Percentiles rank a stretch among this genome's conserved stretches.
These are phyloP conservation scores for Ispidina lecontei DNA, from an alignment of 2,797 vertebrate genomes.

Conservation along the genomic window DNA sequence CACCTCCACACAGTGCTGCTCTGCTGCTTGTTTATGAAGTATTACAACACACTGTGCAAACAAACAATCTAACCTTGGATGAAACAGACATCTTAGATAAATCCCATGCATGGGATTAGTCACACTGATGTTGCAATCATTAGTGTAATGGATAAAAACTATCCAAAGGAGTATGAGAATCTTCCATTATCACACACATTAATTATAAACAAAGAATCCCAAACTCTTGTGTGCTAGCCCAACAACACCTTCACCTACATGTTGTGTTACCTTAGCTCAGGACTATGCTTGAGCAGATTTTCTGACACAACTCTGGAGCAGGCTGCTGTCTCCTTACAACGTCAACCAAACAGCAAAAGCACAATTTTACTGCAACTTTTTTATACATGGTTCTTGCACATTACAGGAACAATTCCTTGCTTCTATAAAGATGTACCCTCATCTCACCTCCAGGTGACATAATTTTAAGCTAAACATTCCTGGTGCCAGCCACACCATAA, in stretches of 20 bases:
- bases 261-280: not conserved
- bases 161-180: not conserved
- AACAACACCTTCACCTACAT: not conserved
- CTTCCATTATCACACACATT: not conserved
- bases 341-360: not conserved
- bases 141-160: constrained; percentile 9
- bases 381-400: not conserved
- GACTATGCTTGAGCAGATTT: not conserved
- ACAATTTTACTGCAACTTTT: not conserved
- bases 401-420: not conserved
- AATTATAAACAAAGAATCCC: not conserved
- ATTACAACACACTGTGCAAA: constrained; percentile 24
- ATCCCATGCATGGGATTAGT: constrained; percentile 16
- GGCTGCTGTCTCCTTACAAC: not conserved
- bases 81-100: not conserved
- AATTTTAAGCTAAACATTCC: not conserved
- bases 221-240: not conserved
- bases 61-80: not conserved
- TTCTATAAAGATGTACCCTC: not conserved
- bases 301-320: not conserved
- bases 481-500: not conserved
- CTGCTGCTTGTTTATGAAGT: not conserved
- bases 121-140: constrained; percentile 4
- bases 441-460: not conserved
- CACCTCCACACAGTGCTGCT: not conserved